A percentile compares a stretch with the other conserved stretches of the same genome.
phyloP scores from a whole-genome alignment of 2,888 invertebrate genomes.

The Plebejus melissa region DNA sequence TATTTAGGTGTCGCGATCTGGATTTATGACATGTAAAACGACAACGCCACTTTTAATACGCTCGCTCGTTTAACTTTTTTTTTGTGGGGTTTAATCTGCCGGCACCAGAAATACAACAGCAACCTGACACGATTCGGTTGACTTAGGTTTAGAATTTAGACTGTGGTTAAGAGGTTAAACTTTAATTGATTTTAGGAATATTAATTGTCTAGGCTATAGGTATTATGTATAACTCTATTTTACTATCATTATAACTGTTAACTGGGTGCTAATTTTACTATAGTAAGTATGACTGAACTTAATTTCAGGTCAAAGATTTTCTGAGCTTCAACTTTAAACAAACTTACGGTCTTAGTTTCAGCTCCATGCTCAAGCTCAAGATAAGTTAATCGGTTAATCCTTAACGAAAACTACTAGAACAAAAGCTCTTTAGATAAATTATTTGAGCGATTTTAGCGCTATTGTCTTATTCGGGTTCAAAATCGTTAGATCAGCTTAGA shows the following conservation, averaged over 20 bases:
- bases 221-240: not conserved
- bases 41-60: constrained; percentile 55
- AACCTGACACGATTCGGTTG: not conserved
- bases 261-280: not conserved
- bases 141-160: not conserved
- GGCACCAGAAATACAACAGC: not conserved
- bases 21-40: constrained; percentile 71
- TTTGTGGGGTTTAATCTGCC: constrained; percentile 31
- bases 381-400: constrained; percentile 1
- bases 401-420: not conserved
- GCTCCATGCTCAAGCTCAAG: not conserved
- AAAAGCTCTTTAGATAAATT: not conserved
- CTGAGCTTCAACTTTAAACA: not conserved
- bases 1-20: constrained; percentile 74
- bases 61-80: constrained; percentile 36
- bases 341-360: not conserved
- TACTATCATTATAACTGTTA: not conserved
- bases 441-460: not conserved
- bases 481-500: not conserved
- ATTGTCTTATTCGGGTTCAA: not conserved
- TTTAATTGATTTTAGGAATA: not conserved
- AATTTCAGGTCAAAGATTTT: not conserved
- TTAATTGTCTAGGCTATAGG: not conserved
- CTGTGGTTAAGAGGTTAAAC: not conserved
- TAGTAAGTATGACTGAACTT: not conserved